A percentile compares a stretch with the other conserved stretches of the same genome.
These are phyloP conservation scores for Nasonia oneida DNA, from an alignment of 2,888 invertebrate genomes.

Conservation along the genomic window DNA sequence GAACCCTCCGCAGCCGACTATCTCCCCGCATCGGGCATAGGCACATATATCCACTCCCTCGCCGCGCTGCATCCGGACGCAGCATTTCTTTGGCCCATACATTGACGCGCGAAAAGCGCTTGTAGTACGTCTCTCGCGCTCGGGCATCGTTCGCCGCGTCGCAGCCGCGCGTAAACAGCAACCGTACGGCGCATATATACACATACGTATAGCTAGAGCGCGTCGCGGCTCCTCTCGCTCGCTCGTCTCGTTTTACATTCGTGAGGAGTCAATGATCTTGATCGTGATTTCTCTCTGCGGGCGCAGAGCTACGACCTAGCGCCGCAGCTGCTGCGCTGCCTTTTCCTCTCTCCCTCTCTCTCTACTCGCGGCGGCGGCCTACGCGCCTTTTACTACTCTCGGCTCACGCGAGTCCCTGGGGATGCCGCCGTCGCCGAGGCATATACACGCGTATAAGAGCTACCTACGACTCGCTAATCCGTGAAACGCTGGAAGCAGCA, in stretches of 20 bases:
- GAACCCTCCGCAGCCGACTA: background rate
- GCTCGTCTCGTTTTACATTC: conserved; percentile 69
- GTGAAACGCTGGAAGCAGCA: conserved; percentile 24
- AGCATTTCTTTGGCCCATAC: conserved; percentile 1
- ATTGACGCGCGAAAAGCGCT: background rate
- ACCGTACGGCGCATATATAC: background rate
- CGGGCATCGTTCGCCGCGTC: background rate
- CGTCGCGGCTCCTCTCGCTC: conserved; percentile 14
- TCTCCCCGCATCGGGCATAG: conserved; percentile 14
- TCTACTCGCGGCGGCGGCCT: background rate
- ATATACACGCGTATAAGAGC: background rate
- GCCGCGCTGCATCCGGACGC: background rate
- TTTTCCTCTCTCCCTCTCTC: conserved; percentile 39
- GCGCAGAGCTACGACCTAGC: conserved; percentile 56
- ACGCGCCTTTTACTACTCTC: conserved; percentile 16
- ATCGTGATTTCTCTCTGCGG: conserved; percentile 69
- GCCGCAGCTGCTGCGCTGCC: conserved; percentile 23
- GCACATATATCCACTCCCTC: background rate
- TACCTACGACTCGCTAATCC: conserved; percentile 51
- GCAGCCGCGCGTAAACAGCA: background rate
- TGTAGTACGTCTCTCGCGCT: background rate
- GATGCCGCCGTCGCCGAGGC: background rate
- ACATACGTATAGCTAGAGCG: background rate
- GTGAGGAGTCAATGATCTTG: conserved; percentile 74
- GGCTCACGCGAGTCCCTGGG: conserved; percentile 1